These are phyloP conservation scores for Varanus salvator DNA, from an alignment of 2,113 vertebrate species.

Conservation along the genomic window DNA sequence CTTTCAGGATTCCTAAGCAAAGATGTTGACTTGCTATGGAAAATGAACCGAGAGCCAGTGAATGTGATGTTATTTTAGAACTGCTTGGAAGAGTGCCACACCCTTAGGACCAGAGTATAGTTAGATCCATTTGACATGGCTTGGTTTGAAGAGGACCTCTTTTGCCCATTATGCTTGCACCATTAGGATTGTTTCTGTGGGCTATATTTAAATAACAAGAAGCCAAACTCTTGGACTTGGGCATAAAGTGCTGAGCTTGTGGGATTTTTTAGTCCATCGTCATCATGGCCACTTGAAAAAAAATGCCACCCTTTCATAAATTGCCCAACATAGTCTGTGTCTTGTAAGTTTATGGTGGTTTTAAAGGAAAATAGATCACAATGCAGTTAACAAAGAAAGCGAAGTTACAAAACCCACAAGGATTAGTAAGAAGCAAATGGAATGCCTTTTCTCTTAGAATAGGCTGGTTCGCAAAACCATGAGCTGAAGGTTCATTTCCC, in stretches of 20 bases:
- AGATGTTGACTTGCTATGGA: background rate
- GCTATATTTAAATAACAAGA: conserved; percentile 1
- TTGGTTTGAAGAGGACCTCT: conserved; percentile 14
- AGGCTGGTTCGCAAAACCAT: background rate
- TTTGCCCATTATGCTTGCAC: conserved; percentile 40
- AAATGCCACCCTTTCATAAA: conserved; percentile 61
- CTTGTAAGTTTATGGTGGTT: conserved; percentile 66
- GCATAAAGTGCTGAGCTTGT: conserved; percentile 71
- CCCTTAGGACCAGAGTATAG: background rate
- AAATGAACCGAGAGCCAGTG: background rate
- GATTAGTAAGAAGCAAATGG: background rate
- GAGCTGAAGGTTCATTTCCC: background rate
- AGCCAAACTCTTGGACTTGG: conserved; percentile 15
- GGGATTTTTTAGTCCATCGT: conserved; percentile 3
- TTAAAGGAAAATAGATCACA: conserved; percentile 56
- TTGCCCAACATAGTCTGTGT: conserved; percentile 51
- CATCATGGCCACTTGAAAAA: conserved; percentile 45
- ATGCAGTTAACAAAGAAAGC: conserved; percentile 34
- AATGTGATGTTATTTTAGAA: background rate
- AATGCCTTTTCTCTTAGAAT: background rate
- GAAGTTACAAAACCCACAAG: conserved; percentile 42
- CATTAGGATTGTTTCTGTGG: conserved; percentile 57
- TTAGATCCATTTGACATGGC: background rate
- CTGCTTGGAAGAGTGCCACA: background rate
- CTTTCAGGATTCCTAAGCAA: background rate